Percentiles rank a stretch among this genome's conserved stretches.
Evolutionary conservation across 2,797 vertebrate species (phyloP).

Genomic region (Natrix natrix): DNA sequence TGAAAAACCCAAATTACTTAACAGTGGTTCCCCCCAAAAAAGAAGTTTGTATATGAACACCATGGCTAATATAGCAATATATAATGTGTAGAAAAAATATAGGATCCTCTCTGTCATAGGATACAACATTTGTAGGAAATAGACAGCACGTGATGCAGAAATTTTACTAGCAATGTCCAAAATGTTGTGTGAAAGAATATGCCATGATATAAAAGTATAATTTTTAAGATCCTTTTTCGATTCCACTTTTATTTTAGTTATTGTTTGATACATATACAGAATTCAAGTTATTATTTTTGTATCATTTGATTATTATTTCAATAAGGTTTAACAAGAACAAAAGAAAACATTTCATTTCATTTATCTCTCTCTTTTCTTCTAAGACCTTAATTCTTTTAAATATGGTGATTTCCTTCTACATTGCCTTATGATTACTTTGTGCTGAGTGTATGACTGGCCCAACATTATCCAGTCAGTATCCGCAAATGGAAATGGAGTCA

Average conservation of each 20-base stretch:
- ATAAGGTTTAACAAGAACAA: background rate
- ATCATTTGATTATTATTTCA: background rate
- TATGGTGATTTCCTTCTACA: background rate
- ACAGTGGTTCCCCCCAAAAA: background rate
- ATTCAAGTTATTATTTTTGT: background rate
- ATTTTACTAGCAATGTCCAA: background rate
- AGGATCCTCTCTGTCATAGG: background rate
- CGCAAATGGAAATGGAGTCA: background rate
- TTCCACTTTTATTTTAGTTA: background rate
- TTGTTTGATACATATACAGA: background rate
- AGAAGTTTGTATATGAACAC: background rate
- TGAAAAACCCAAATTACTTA: accelerated
- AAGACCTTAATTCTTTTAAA: background rate
- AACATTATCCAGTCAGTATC: background rate
- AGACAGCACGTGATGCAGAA: background rate
- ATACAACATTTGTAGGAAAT: background rate
- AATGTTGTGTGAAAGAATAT: background rate
- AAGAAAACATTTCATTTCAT: background rate
- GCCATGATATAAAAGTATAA: background rate
- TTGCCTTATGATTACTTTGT: background rate
- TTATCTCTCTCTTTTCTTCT: background rate
- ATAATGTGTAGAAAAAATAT: background rate
- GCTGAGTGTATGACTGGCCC: background rate
- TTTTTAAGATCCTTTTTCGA: background rate
- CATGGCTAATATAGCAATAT: background rate